Evolutionary conservation across 2,888 invertebrate species (phyloP).

Genomic region (Mesochorus sp.): DNA sequence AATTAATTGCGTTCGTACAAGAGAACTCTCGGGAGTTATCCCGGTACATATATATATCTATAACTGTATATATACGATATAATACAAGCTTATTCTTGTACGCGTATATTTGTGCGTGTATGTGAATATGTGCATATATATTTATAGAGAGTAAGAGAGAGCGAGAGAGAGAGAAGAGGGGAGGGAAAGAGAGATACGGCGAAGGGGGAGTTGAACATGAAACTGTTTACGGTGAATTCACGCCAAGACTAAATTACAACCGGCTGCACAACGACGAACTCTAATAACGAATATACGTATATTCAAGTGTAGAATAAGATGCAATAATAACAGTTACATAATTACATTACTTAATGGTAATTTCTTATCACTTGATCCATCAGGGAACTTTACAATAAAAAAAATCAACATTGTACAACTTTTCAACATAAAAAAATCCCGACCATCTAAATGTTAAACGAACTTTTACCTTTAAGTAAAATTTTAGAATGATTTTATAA

Average conservation of each 20-base stretch:
- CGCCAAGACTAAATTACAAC: constrained; percentile 30
- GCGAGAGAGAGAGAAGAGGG: too few species aligned
- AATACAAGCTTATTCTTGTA: neutral
- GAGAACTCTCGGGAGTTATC: constrained; percentile 24
- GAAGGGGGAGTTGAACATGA: neutral
- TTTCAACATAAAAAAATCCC: too few species aligned
- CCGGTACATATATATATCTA: neutral
- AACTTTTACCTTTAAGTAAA: too few species aligned
- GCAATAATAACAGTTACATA: neutral
- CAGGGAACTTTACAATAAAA: too few species aligned
- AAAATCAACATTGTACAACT: too few species aligned
- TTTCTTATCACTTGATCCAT: too few species aligned
- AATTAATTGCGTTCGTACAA: constrained; percentile 66
- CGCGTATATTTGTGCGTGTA: too few species aligned
- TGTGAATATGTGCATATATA: too few species aligned
- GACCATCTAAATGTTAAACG: too few species aligned
- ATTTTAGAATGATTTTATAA: too few species aligned
- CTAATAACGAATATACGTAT: constrained; percentile 2
- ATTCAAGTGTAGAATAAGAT: neutral
- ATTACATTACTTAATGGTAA: neutral
- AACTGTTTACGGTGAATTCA: constrained; percentile 28
- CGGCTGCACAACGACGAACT: constrained; percentile 15
- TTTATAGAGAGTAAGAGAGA: too few species aligned
- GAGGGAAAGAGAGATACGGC: too few species aligned
- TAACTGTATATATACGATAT: neutral